phyloP scores from a whole-genome alignment of 2,888 invertebrate species.

The Scaptomyza tumidula region DNA sequence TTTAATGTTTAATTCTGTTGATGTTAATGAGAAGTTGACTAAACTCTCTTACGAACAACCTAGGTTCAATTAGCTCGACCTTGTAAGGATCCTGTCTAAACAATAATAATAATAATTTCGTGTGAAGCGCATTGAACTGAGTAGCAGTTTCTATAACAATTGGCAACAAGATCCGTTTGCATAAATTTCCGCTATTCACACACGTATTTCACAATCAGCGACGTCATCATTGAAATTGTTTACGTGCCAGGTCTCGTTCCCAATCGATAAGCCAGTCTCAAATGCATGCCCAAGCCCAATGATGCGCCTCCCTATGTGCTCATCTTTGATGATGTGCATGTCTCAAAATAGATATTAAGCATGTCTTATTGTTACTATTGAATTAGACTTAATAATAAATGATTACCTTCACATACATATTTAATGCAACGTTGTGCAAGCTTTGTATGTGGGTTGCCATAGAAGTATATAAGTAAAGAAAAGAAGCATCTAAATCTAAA shows the following conservation, averaged over 20 bases:
- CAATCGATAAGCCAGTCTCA: background rate
- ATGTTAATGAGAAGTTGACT: no score
- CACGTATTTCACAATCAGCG: conserved; percentile 51
- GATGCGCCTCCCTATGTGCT: conserved; percentile 51
- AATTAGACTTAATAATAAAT: conserved; percentile 44
- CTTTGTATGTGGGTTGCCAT: conserved; percentile 19
- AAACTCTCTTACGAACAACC: no score
- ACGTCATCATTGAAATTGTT: conserved; percentile 41
- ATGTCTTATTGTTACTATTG: conserved; percentile 29
- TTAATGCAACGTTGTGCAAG: conserved; percentile 40
- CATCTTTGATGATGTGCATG: conserved; percentile 48
- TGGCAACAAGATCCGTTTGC: conserved; percentile 57
- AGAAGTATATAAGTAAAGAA: no score
- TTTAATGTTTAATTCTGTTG: no score
- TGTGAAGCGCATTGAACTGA: background rate
- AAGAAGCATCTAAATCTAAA: no score
- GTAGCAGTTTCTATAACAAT: background rate
- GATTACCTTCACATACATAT: conserved; percentile 64
- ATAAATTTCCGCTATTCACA: conserved; percentile 38
- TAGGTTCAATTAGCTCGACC: background rate
- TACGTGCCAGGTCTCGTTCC: conserved; percentile 29
- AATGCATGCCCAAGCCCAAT: conserved; percentile 3
- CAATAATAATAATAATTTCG: conserved; percentile 1
- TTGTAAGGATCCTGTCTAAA: background rate
- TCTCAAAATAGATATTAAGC: conserved; percentile 57